Base-by-base conservation (phyloP, 2,888 invertebrate species). In the Philaethria dido region DNA sequence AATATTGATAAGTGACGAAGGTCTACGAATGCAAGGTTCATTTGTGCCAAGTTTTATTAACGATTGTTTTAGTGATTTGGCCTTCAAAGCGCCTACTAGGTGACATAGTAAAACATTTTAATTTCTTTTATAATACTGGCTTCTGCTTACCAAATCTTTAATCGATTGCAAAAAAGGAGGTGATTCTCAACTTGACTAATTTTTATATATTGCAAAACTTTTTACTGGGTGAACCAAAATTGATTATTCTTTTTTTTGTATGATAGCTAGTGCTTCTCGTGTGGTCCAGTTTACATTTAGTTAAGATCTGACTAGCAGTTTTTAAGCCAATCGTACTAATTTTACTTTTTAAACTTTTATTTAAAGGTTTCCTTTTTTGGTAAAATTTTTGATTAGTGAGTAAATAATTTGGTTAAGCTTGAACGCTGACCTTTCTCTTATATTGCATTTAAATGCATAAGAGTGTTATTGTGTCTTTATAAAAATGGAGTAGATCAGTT, bases 401-500 rank as follows among this genome's bases (percentile, higher is more conserved):
- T 16, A 50, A 50, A 50, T 2, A 29, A 29, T n/a, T 16, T 16
- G 8, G 25, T 29, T 29, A 6, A 9, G 50, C 25, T 25, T 20
- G 48, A 50, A 25, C 3, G 6, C 25, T 25, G 50, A 25, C 3
- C 22, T 25, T 50, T 29, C 9, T 1, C n/a, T 52, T 11, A 11
- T 3, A 16, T 22, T 55, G 9, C 55, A 42, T 22, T 22, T 13
- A 42, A 57, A 22, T 42, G n/a, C 22, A 25, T 42, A 39, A 39
- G 8, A 39, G 20, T 9, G 11, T 22, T 57, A 25, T 25, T n/a
- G 20, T 18, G 57, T 3, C 25, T 9, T 13, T 36, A 6, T 36
- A 36, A 52, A 39, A 52, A 29, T 52, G 52, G 18, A 52, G 52
- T 20, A 55, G 36, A 42, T 42, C 39, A 57, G 42, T 52, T 52